A percentile compares a stretch with the other conserved stretches of the same genome.
phyloP scores from a whole-genome alignment of 2,888 invertebrate genomes.

The Arrhopalites spinosus region DNA sequence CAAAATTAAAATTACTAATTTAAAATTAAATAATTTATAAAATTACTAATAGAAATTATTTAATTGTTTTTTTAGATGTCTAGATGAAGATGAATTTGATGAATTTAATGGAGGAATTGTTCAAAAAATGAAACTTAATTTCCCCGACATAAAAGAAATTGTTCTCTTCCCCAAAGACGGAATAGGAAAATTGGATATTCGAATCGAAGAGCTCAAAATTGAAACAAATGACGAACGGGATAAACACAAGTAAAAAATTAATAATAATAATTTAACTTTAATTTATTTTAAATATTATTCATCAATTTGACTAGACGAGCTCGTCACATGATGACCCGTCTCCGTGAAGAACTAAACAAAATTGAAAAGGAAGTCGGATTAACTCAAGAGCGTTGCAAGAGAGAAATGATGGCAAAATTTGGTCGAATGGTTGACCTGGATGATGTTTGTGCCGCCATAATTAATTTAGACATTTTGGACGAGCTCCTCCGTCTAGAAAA shows the following conservation, averaged over 20 bases:
- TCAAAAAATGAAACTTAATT: constrained; percentile 43
- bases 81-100: constrained; percentile 52
- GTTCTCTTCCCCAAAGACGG: constrained; percentile 51
- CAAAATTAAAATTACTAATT: neutral
- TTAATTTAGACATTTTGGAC: constrained; percentile 52
- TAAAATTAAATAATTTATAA: neutral
- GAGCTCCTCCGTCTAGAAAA: constrained; percentile 47
- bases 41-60: neutral
- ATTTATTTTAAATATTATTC: too few relatives aligned
- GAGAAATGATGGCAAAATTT: constrained; percentile 51
- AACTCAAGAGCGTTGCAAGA: constrained; percentile 29
- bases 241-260: constrained; percentile 42
- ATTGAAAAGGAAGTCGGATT: constrained; percentile 41
- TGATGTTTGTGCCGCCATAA: constrained; percentile 49
- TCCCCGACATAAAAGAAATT: constrained; percentile 48
- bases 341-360: constrained; percentile 46
- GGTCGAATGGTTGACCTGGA: constrained; percentile 53
- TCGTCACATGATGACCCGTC: constrained; percentile 46
- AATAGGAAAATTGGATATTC: constrained; percentile 41
- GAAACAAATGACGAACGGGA: constrained; percentile 43
- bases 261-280: too few relatives aligned
- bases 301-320: too few relatives aligned
- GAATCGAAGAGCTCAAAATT: constrained; percentile 44
- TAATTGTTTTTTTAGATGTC: constrained; percentile 40
- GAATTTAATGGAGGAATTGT: constrained; percentile 39